phyloP scores from a whole-genome alignment of 2,888 invertebrate genomes.

The Unio delphinus region DNA sequence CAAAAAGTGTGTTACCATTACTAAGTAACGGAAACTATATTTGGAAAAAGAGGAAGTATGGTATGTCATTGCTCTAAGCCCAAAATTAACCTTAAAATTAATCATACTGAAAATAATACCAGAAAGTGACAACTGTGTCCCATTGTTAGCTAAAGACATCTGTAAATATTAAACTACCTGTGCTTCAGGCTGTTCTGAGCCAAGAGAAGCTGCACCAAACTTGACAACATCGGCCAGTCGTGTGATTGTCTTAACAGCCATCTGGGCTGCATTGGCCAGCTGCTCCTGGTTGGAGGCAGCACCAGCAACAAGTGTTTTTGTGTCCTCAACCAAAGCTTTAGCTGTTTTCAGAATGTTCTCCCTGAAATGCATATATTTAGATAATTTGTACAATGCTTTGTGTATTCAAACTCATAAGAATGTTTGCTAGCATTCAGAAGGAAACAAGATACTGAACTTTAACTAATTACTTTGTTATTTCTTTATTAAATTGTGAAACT shows the following conservation, averaged over 20 bases:
- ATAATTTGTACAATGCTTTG: neutral
- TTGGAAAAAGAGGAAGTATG: no score
- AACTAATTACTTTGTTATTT: no score
- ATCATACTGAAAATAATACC: no score
- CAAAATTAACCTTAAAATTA: no score
- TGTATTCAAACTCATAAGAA: constrained; percentile 5
- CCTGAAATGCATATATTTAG: constrained; percentile 71
- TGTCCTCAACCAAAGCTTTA: constrained; percentile 98
- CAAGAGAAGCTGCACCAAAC: constrained; percentile 94
- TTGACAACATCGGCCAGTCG: constrained; percentile 95
- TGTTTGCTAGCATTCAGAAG: no score
- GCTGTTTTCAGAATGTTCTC: constrained; percentile 98
- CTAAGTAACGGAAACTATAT: no score
- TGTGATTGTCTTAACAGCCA: constrained; percentile 94
- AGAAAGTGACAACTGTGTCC: no score
- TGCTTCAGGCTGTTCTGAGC: constrained; percentile 93
- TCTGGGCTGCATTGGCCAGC: constrained; percentile 95
- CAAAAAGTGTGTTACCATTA: no score
- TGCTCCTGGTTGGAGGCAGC: constrained; percentile 91
- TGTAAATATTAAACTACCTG: constrained; percentile 76
- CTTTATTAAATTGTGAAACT: no score
- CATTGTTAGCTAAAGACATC: no score
- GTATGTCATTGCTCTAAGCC: no score
- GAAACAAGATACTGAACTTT: no score
- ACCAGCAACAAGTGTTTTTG: constrained; percentile 97